Percentiles rank a stretch among this genome's conserved stretches.
phyloP scores from a whole-genome alignment of 2,888 invertebrate species.

The Drosophila atroscutellata region DNA sequence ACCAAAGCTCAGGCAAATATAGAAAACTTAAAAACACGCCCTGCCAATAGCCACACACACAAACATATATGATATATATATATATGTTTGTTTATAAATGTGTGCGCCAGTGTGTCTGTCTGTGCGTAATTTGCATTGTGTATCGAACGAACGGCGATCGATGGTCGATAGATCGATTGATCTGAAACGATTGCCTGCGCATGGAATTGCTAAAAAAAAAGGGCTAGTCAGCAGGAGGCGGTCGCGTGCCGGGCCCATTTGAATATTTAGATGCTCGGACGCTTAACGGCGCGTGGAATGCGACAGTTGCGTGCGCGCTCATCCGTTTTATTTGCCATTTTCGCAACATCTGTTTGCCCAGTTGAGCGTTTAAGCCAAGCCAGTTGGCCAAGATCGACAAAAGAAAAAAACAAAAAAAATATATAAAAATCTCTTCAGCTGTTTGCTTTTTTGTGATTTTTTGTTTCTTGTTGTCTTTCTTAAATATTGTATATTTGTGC shows the following conservation, averaged over 20 bases:
- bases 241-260: conserved; percentile 28
- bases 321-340: conserved; percentile 62
- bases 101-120: conserved; percentile 16
- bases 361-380: conserved; percentile 20
- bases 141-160: conserved; percentile 43
- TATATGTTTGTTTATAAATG: conserved; percentile 18
- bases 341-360: conserved; percentile 69
- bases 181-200: conserved; percentile 9
- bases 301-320: conserved; percentile 45
- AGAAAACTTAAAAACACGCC: conserved; percentile 47
- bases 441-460: conserved; percentile 8
- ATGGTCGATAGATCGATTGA: conserved; percentile 54
- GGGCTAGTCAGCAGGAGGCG: conserved; percentile 22
- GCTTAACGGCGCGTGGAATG: conserved; percentile 51
- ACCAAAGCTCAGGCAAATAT: conserved; percentile 28
- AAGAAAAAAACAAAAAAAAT: background rate
- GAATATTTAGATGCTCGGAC: conserved; percentile 24
- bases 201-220: conserved; percentile 13
- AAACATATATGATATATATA: background rate
- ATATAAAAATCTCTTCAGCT: conserved; percentile 12
- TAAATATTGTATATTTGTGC: background rate
- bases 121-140: conserved; percentile 41
- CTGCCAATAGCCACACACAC: conserved; percentile 10
- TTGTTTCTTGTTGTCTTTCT: conserved; percentile 1
- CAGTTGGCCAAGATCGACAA: background rate